A percentile compares a stretch with the other conserved stretches of the same genome.
Conservation (phyloP, 2,888 invertebrate genomes). For the Lepidocyrtoides sp. region DNA sequence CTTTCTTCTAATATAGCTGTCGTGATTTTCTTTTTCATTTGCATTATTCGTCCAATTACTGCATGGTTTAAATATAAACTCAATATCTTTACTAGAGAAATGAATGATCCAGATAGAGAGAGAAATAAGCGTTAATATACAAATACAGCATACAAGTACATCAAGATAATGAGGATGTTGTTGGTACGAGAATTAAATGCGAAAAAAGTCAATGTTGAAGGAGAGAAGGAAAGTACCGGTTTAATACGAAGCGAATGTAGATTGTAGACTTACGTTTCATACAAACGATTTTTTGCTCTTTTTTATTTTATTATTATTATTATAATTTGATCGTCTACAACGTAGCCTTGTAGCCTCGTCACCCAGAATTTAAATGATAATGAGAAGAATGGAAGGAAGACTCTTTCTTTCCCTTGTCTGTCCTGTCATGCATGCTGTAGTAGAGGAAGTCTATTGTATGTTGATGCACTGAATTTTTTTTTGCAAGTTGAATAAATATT, state of each 20-base stretch:
- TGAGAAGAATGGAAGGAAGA: conserved; percentile 58
- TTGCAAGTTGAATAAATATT: neutral
- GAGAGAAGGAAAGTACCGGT: conserved; percentile 71
- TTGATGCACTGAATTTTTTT: neutral
- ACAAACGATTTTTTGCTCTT: neutral
- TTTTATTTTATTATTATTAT: conserved; percentile 24
- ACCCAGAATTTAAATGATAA: conserved; percentile 69
- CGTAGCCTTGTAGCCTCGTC: conserved; percentile 48
- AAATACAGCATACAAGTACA: neutral
- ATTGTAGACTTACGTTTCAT: neutral
- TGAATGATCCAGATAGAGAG: conserved; percentile 60
- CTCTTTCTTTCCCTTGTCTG: neutral
- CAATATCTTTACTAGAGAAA: neutral
- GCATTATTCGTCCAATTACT: conserved; percentile 50
- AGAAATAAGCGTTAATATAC: conserved; percentile 19
- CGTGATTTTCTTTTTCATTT: conserved; percentile 72
- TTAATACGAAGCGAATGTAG: conserved; percentile 64
- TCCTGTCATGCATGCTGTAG: conserved; percentile 54
- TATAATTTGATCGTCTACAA: conserved; percentile 25
- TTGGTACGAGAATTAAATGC: neutral
- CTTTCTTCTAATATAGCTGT: conserved; percentile 11
- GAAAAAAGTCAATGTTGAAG: conserved; percentile 31
- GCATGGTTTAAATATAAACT: neutral
- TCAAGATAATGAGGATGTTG: conserved; percentile 65
- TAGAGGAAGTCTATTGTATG: conserved; percentile 56